A percentile compares a stretch with the other conserved stretches of the same genome.
phyloP scores from a whole-genome alignment of 1,140 invertebrate genomes.

The Meloidogyne chitwoodi region DNA sequence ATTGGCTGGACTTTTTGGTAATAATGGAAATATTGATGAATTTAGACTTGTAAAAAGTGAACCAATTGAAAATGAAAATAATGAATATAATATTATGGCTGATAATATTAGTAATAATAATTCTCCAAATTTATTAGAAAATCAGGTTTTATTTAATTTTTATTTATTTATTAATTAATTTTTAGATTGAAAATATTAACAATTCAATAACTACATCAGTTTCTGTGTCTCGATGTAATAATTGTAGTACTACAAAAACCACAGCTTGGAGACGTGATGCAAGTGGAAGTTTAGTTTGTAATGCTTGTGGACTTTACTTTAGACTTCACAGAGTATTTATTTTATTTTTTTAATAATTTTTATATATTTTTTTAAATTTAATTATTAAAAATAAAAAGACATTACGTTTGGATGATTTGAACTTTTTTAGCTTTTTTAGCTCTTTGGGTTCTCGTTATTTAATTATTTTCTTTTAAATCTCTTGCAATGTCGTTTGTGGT shows the following conservation, averaged over 20 bases:
- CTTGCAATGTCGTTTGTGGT: no score
- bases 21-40: neutral
- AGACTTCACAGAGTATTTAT: slow-evolving; percentile 51
- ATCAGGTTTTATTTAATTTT: neutral
- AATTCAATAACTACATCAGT: neutral
- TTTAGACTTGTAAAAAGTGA: neutral
- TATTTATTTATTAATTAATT: neutral
- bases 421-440: no score
- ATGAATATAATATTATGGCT: neutral
- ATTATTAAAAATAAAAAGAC: no score
- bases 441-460: no score
- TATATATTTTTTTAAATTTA: no score
- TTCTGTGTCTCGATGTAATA: slow-evolving; percentile 45
- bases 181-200: neutral
- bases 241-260: slow-evolving; percentile 58
- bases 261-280: slow-evolving; percentile 57
- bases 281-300: slow-evolving; percentile 48
- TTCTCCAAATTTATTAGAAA: neutral
- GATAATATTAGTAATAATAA: no score
- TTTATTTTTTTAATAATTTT: neutral
- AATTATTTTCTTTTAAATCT: no score
- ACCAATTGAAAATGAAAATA: neutral
- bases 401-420: no score
- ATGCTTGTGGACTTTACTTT: slow-evolving; percentile 58
- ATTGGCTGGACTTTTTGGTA: neutral